Evolutionary conservation across 2,797 vertebrate genomes (phyloP), one percentile per base, ranked within the genome.

Genomic region (Rhinoraja longicauda): DNA sequence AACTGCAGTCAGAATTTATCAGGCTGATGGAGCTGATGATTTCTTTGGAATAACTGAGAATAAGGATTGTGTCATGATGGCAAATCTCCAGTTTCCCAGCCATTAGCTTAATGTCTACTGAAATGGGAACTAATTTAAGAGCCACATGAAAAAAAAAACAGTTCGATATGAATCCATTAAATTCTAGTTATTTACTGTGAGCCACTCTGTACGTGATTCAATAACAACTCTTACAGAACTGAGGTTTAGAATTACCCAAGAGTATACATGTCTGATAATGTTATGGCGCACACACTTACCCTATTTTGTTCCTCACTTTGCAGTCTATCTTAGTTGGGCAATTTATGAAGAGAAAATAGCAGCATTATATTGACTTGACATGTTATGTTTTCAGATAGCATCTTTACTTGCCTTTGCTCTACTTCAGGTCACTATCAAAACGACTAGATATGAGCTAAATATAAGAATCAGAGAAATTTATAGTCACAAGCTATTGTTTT

Each of bases 1-100:
- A 88, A 88, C n/a, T n/a, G 36, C 84, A 67, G 59, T 88, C 62
- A 36, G 62, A 62, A 88, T 88, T 36, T 88, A 88, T 88, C 84
- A 88, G 64, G 15, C 1, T 1, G 12, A 45, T 45, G 36, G 5
- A 17, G 32, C 59, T 88, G 82, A 64, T 62, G 59, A 88, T 88
- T 67, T 67, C n/a, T 88, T 67, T 67, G n/a, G 7, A 36, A 88
- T 10, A 88, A 67, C 84, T 88, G 62, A 32, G n/a, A 67, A 36
- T 88, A 64, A 32, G 15, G 15, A 88, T 88, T 88, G n/a, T 88
- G 59, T 36, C 29, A 88, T 36, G 32, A 64, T 67, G 84, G 62
- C 29, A 88, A 88, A 88, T 88, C 32, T 88, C 17, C 62, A 67
- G 84, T 88, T 88, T 67, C 57, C 67, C n/a, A 19, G 17, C 4